phyloP scores from a whole-genome alignment of 2,797 vertebrate species.

The Eospalax fontanierii region DNA sequence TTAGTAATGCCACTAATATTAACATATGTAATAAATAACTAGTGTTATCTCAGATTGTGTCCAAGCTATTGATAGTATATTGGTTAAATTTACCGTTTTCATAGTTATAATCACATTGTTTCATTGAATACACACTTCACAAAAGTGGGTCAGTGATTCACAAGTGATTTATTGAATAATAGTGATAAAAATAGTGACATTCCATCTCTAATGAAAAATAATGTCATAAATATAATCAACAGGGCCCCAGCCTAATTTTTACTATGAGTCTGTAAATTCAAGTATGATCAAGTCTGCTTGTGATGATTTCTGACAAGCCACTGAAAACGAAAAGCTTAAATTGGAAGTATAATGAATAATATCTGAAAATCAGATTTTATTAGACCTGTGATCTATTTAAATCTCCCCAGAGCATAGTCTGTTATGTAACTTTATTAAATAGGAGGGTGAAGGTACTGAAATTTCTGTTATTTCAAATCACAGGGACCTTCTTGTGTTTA shows the following conservation, averaged over 20 bases:
- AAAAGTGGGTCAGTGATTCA: slow-evolving; percentile 69
- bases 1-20: slow-evolving; percentile 23
- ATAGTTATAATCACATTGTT: slow-evolving; percentile 1
- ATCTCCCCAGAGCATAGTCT: not conserved
- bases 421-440: slow-evolving; percentile 64
- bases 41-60: slow-evolving; percentile 53
- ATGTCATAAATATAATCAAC: slow-evolving; percentile 40
- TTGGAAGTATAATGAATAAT: slow-evolving; percentile 47
- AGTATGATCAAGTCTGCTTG: slow-evolving; percentile 21
- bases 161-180: slow-evolving; percentile 58
- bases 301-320: slow-evolving; percentile 50
- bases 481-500: slow-evolving; percentile 22
- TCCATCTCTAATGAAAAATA: slow-evolving; percentile 54
- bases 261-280: slow-evolving; percentile 54
- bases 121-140: slow-evolving; percentile 48
- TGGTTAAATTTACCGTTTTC: slow-evolving; percentile 57
- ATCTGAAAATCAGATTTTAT: slow-evolving; percentile 55
- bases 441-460: slow-evolving; percentile 39
- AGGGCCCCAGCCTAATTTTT: slow-evolving; percentile 40
- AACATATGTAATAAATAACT: not conserved
- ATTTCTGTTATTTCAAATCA: slow-evolving; percentile 44
- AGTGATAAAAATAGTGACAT: slow-evolving; percentile 56
- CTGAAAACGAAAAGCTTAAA: slow-evolving; percentile 57
- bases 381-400: slow-evolving; percentile 36
- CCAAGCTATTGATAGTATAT: slow-evolving; percentile 6